A percentile compares a stretch with the other conserved stretches of the same genome.
phyloP scores from a whole-genome alignment of 2,113 vertebrate species.

The Marcusenius ussheri region DNA sequence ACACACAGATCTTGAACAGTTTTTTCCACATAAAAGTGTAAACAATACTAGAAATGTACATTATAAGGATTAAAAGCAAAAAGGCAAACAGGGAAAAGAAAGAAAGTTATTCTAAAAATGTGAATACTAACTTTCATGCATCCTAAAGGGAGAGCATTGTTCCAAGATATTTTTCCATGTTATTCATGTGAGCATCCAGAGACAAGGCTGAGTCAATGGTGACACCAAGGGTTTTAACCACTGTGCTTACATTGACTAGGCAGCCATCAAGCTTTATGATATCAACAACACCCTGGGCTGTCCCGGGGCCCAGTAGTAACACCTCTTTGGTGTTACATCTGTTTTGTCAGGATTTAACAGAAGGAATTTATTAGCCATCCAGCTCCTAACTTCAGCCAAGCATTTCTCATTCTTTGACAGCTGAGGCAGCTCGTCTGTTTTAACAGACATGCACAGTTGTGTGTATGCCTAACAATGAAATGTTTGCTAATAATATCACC shows the following conservation, averaged over 20 bases:
- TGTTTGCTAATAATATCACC: background rate
- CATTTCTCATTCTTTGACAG: background rate
- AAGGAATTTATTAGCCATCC: background rate
- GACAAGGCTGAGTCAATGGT: too few species aligned
- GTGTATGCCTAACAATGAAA: background rate
- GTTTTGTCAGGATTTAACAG: background rate
- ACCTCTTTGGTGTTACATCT: too few species aligned
- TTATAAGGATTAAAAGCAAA: background rate
- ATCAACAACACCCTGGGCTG: background rate
- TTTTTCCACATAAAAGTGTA: background rate
- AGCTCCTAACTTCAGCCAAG: background rate
- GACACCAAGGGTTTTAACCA: too few species aligned
- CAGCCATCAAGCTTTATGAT: too few species aligned
- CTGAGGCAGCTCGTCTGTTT: too few species aligned
- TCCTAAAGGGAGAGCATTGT: too few species aligned
- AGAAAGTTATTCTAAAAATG: too few species aligned
- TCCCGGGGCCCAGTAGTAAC: too few species aligned
- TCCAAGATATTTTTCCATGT: too few species aligned
- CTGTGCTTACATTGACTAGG: too few species aligned
- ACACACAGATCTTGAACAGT: background rate
- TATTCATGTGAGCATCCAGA: background rate
- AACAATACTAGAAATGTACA: background rate
- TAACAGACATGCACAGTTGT: background rate
- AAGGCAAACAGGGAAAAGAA: too few species aligned
- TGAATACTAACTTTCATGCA: too few species aligned